Evolutionary conservation across 2,888 invertebrate genomes (phyloP), one percentile per base, ranked within the genome.

Genomic region (Drosophila emarginata): DNA sequence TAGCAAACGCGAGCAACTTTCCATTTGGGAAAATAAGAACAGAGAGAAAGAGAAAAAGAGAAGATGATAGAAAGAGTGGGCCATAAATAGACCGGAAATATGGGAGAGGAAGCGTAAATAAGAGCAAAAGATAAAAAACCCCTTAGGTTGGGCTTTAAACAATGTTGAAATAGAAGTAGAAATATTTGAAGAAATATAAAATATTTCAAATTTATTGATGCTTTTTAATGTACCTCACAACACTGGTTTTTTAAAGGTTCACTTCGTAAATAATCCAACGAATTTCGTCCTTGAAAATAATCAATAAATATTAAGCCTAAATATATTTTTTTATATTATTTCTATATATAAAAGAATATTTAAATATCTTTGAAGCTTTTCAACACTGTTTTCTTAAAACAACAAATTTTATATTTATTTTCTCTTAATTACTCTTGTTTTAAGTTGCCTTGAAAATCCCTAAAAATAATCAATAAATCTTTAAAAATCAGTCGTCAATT

Each of bases 81-180:
- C 59, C 61, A 58, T 65, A 76, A 83, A 86, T 72, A 76, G 59
- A 72, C 78, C 80, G 80, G 80, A 80, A 80, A 72, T 75, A 70
- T 61, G 76, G 60, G 18, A 45, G 21, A 21, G 21, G 45, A 45
- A 59, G 45, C 40, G 40, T 14, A 53, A 53, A 9, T 51, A 26
- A 37, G 21, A 51, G n/a, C 32, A 18, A 62, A 36, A 45, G 18
- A 45, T 21, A 21, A 21, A 45, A 45, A 21, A 45, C 21, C 45
- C 45, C 18, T 45, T 45, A 45, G 21, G 12, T 11, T 45, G 18
- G 14, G 45, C 11, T 45, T 45, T 45, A 45, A 45, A 45, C 11
- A 45, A 45, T 45, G 18, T 45, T n/a, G 40, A 58, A 57, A 14
- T 37, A 32, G 12, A 36, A n/a, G 14, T 12, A 1, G 7, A 4